A percentile compares a stretch with the other conserved stretches of the same genome.
Conservation (phyloP, 2,888 invertebrate genomes). For the Andrena trimmerana region DNA sequence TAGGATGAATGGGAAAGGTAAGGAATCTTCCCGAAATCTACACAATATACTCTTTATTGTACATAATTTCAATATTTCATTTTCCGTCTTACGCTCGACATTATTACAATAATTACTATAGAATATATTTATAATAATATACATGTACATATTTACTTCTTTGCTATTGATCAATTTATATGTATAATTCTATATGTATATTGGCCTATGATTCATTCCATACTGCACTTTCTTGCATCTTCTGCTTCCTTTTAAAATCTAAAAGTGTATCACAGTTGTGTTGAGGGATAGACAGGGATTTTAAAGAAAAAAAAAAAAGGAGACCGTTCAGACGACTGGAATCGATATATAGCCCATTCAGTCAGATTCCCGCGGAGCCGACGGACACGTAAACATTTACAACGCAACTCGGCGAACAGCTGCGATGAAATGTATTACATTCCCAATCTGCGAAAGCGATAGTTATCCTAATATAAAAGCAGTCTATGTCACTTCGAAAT, state of each 20-base stretch:
- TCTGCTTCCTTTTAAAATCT: slow-evolving; percentile 77
- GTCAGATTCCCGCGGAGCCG: slow-evolving; percentile 52
- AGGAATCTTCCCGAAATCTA: slow-evolving; percentile 66
- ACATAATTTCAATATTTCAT: slow-evolving; percentile 81
- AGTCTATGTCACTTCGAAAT: slow-evolving; percentile 71
- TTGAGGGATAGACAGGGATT: slow-evolving; percentile 80
- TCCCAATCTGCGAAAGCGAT: slow-evolving; percentile 42
- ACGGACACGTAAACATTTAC: slow-evolving; percentile 25
- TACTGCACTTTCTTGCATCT: slow-evolving; percentile 74
- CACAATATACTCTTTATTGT: slow-evolving; percentile 84
- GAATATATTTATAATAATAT: slow-evolving; percentile 84
- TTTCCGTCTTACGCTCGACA: slow-evolving; percentile 75
- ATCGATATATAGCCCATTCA: slow-evolving; percentile 74
- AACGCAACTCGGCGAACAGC: slow-evolving; percentile 33
- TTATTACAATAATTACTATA: slow-evolving; percentile 82
- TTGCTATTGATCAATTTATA: slow-evolving; percentile 79
- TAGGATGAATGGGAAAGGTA: not conserved
- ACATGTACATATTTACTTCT: slow-evolving; percentile 81
- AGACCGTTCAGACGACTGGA: slow-evolving; percentile 66
- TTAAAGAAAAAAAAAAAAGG: slow-evolving; percentile 72
- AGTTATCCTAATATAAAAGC: slow-evolving; percentile 51
- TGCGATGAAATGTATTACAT: slow-evolving; percentile 70
- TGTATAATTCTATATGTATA: slow-evolving; percentile 69
- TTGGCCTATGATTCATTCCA: slow-evolving; percentile 78
- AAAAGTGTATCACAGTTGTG: slow-evolving; percentile 85